Base-by-base conservation (phyloP, 2,888 invertebrate genomes). In the Lobophora halterata region DNA sequence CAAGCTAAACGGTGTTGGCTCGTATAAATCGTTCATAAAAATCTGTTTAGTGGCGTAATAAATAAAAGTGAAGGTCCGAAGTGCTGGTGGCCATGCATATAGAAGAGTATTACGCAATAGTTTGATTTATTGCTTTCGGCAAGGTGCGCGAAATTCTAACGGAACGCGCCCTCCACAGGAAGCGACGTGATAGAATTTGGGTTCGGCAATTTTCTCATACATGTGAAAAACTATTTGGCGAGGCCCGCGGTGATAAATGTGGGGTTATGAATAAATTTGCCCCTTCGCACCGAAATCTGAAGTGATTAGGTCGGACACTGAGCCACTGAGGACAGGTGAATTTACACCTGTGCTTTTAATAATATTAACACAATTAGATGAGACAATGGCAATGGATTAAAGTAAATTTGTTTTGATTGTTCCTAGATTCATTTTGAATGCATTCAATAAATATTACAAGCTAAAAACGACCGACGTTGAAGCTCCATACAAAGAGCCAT, bases 101-200 rank as follows among this genome's bases (percentile, higher is more conserved):
- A 85, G 68, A 69, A 70, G 73, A 65, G 71, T 70, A 80, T 85
- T 83, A 81, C 80, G 79, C 74, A 81, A 82, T 82, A 79, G 77
- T 81, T 76, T 86, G 86, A 86, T 86, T 86, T 86, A 86, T 85
- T 68, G 78, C 73, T 73, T 73, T 73, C 66, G 79, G 78, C 76
- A 85, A 86, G 86, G 85, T 86, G 86, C 79, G 77, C 69, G 58
- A 65, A 69, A 66, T 68, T 71, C 79, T 77, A 78, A 78, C 79
- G 76, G 74, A 62, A 55, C 64, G 61, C 64, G 55, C 76, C 79
- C 75, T 68, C 53, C 56, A 58, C 58, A 57, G 53, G 58, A 58
- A 57, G 58, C 62, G 55, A 60, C 78, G 72, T 82, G 80, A 78
- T 79, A 79, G 76, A 79, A 82, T 83, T 80, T 71, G 50, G 71